A percentile compares a stretch with the other conserved stretches of the same genome.
phyloP scores from a whole-genome alignment of 2,113 vertebrate genomes.

The Scophthalmus maximus region DNA sequence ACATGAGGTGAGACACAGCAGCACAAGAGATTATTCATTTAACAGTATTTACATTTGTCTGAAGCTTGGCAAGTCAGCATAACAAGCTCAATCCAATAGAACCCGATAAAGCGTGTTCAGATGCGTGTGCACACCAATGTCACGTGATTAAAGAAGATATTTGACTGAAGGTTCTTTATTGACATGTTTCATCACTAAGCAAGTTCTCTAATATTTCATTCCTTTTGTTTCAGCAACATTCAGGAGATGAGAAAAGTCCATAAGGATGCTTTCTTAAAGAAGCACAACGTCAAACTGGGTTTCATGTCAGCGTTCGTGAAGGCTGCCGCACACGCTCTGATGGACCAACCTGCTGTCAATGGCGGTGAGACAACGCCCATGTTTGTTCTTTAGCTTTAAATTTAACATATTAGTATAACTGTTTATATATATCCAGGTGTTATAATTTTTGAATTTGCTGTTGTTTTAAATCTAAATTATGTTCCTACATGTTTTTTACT shows the following conservation, averaged over 20 bases:
- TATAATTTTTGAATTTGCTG: neutral
- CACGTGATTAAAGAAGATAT: neutral
- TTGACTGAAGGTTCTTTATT: neutral
- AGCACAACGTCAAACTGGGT: constrained; percentile 92
- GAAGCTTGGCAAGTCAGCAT: neutral
- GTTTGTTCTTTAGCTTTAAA: neutral
- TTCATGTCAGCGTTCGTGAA: constrained; percentile 98
- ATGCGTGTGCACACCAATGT: neutral
- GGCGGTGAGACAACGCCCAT: constrained; percentile 79
- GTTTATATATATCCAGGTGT: neutral
- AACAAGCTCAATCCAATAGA: neutral
- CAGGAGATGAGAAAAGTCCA: constrained; percentile 89
- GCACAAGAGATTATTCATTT: neutral
- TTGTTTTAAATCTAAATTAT: neutral
- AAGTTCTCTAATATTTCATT: no score
- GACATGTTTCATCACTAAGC: no score
- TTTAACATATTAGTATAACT: neutral
- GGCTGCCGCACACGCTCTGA: constrained; percentile 90
- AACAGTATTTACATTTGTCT: no score
- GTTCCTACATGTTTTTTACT: neutral
- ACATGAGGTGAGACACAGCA: constrained; percentile 91
- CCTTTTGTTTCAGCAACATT: constrained; percentile 86
- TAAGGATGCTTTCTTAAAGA: constrained; percentile 92
- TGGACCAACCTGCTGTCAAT: constrained; percentile 93
- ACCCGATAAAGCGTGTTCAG: neutral